phyloP scores from a whole-genome alignment of 2,888 invertebrate species.

The Polietes domitor region DNA sequence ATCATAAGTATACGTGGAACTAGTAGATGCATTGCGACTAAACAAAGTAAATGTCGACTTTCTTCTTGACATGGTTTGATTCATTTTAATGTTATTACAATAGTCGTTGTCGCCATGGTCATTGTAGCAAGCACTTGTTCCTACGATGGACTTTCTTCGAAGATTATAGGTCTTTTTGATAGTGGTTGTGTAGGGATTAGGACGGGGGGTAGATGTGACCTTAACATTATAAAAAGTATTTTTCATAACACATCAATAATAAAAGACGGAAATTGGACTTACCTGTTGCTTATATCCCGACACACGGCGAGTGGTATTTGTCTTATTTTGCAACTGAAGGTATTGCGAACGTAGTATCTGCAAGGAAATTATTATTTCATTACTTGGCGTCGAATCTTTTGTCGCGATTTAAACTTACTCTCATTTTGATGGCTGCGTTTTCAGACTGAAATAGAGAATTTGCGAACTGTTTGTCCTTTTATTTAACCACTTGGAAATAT shows the following conservation, averaged over 20 bases:
- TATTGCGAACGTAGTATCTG: conserved; percentile 57
- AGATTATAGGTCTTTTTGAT: background rate
- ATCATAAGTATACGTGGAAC: background rate
- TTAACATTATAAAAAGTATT: background rate
- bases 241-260: background rate
- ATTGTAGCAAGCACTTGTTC: background rate
- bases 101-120: background rate
- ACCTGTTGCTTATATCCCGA: background rate
- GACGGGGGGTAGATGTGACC: background rate
- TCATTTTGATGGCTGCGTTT: conserved; percentile 4
- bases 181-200: background rate
- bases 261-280: conserved; percentile 14
- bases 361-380: background rate
- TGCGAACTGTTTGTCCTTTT: background rate
- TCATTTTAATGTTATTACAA: background rate
- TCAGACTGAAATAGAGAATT: background rate
- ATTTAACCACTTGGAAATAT: background rate
- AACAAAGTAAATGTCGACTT: background rate
- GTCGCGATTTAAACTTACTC: no score
- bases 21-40: background rate
- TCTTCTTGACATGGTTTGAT: background rate
- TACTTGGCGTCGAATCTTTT: background rate
- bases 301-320: background rate
- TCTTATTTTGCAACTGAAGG: conserved; percentile 13
- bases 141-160: background rate